Evolutionary conservation across 2,888 invertebrate species (phyloP), one percentile per base, ranked within the genome.

Genomic region (Zygothrica quintamaculata): DNA sequence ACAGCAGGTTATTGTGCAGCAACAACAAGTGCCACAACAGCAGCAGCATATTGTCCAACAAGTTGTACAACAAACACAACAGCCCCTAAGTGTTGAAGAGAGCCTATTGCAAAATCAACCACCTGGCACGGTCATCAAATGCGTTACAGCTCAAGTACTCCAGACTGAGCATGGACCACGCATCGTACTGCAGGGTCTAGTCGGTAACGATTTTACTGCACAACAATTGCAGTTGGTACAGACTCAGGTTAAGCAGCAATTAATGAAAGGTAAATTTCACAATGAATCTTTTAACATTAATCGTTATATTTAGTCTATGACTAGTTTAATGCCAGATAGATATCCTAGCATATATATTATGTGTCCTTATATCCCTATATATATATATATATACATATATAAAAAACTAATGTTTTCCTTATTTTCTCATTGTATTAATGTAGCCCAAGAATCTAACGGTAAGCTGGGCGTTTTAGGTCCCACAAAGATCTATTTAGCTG

Each of bases 201-300:
- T 96, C 72, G 96, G 96, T 0, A 95, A 96, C 62, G 95, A 96
- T 73, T 94, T 97, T 73, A 95, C 96, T 0, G 95, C 94, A 1
- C 95, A 96, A 71, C 97, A 97, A 89, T 90, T 97, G 76, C 94
- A 95, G 2, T 93, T 96, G 59, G 96, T 97, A 0, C 96, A 97
- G 85, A 95, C 96, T 76, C 97, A 97, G 92, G 96, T 97, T 12
- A 97, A 97, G 90, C 96, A 96, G 84, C 97, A 97, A 88, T 91
- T 97, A 48, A 92, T 96, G 47, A 96, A 96, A 94, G 96, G 96
- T 96, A 51, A 42, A 68, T 53, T 3, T n/a, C n/a, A n/a, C n/a
- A n/a, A n/a, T n/a, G n/a, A n/a, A n/a, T n/a, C n/a, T n/a, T n/a
- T n/a, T n/a, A n/a, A n/a, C n/a, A n/a, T n/a, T n/a, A n/a, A n/a